Evolutionary conservation across 2,888 invertebrate species (phyloP).

Genomic region (Heliconius ismenius): DNA sequence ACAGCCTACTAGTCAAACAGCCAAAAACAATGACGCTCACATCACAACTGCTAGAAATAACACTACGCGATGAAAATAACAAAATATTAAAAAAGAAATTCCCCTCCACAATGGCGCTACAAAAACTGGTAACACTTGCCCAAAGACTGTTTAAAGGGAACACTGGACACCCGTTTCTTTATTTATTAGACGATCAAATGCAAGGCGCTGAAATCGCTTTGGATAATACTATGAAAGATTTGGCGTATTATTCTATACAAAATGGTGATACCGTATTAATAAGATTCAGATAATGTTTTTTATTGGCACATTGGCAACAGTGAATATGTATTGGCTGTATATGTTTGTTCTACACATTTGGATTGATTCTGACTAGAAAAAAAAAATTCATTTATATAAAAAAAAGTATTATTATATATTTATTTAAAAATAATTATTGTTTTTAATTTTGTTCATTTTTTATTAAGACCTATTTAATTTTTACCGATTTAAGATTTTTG

Average conservation of each 20-base stretch:
- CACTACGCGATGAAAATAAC: constrained; percentile 78
- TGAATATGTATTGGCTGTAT: constrained; percentile 23
- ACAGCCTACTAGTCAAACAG: constrained; percentile 83
- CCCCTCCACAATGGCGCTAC: constrained; percentile 89
- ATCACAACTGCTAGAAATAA: constrained; percentile 84
- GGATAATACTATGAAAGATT: constrained; percentile 91
- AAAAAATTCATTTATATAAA: not conserved
- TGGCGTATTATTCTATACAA: constrained; percentile 92
- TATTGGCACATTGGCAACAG: constrained; percentile 50
- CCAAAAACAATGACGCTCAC: constrained; percentile 83
- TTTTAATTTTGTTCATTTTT: not conserved
- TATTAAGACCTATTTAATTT: too few relatives aligned
- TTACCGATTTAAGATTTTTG: not conserved
- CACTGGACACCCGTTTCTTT: constrained; percentile 67
- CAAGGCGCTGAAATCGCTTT: constrained; percentile 86
- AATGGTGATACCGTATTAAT: constrained; percentile 91
- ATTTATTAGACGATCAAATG: constrained; percentile 81
- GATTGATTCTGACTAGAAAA: not conserved
- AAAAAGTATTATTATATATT: constrained; percentile 13
- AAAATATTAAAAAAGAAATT: constrained; percentile 86
- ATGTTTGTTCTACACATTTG: not conserved
- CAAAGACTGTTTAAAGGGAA: constrained; percentile 86
- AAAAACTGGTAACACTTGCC: constrained; percentile 90
- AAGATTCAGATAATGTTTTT: constrained; percentile 77
- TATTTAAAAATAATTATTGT: not conserved